Evolutionary conservation across 2,888 invertebrate genomes (phyloP).

Genomic region (Archips crataeganus): DNA sequence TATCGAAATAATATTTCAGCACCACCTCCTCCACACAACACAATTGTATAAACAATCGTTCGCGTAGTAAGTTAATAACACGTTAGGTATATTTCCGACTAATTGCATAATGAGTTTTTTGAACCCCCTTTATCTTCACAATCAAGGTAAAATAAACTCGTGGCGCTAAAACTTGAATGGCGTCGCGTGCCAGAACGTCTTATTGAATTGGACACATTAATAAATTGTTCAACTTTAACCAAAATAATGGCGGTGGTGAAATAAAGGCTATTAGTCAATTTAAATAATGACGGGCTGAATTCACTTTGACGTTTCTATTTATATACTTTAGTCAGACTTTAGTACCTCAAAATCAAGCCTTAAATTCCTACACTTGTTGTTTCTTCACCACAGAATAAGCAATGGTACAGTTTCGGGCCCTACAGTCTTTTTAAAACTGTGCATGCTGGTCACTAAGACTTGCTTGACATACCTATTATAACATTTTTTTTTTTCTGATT

Average conservation of each 20-base stretch:
- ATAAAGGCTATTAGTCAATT: slow-evolving; percentile 18
- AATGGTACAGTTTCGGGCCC: too few species aligned
- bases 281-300: slow-evolving; percentile 10
- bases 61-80: background rate
- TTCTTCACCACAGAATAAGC: too few species aligned
- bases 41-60: background rate
- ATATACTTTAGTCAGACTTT: background rate
- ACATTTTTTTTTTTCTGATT: too few species aligned
- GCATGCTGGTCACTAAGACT: too few species aligned
- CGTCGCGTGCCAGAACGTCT: slow-evolving; percentile 38
- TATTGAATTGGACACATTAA: slow-evolving; percentile 29
- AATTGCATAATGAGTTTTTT: slow-evolving; percentile 45
- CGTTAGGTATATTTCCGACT: background rate
- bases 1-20: too few species aligned
- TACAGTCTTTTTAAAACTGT: too few species aligned
- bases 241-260: slow-evolving; percentile 17
- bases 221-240: slow-evolving; percentile 30
- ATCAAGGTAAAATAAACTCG: slow-evolving; percentile 31
- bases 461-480: too few species aligned
- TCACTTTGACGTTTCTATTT: slow-evolving; percentile 3
- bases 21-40: background rate
- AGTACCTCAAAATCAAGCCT: too few species aligned
- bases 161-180: slow-evolving; percentile 36
- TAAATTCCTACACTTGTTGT: too few species aligned
- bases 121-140: slow-evolving; percentile 37